Conservation (phyloP, 2,797 vertebrate genomes). For the Iguana delicatissima region DNA sequence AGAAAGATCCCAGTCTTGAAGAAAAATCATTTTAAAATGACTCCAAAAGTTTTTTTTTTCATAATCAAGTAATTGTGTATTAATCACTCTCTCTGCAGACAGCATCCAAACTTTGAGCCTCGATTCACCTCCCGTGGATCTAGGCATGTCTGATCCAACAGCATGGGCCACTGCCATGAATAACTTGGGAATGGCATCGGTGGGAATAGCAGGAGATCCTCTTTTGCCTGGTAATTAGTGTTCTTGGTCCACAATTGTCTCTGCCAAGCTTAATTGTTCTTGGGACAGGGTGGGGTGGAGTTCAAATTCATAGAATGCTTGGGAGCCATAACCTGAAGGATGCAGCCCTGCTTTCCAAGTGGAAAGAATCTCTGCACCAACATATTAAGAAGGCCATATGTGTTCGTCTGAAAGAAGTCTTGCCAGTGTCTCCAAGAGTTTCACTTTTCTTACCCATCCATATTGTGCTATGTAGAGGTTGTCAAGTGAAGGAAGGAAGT, state of each 20-base stretch:
- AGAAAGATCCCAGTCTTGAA: background rate
- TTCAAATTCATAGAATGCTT: too few species aligned
- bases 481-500: background rate
- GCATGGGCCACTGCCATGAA: constrained; percentile 97
- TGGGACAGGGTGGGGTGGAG: too few species aligned
- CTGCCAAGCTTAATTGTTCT: background rate
- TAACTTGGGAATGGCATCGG: constrained; percentile 94
- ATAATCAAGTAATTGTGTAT: background rate
- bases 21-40: background rate
- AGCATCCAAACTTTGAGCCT: constrained; percentile 88
- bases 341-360: background rate
- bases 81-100: constrained; percentile 80
- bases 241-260: background rate
- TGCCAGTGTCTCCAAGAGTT: background rate
- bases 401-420: background rate
- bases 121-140: constrained; percentile 89
- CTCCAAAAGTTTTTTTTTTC: background rate
- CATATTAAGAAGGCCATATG: background rate
- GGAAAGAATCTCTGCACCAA: background rate
- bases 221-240: constrained; percentile 89
- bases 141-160: constrained; percentile 92
- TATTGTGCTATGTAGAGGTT: background rate
- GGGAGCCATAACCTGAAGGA: background rate
- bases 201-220: constrained; percentile 91
- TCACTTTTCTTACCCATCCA: background rate